Conservation (phyloP, 2,888 invertebrate genomes). For the Sceliomorpha sp. region DNA sequence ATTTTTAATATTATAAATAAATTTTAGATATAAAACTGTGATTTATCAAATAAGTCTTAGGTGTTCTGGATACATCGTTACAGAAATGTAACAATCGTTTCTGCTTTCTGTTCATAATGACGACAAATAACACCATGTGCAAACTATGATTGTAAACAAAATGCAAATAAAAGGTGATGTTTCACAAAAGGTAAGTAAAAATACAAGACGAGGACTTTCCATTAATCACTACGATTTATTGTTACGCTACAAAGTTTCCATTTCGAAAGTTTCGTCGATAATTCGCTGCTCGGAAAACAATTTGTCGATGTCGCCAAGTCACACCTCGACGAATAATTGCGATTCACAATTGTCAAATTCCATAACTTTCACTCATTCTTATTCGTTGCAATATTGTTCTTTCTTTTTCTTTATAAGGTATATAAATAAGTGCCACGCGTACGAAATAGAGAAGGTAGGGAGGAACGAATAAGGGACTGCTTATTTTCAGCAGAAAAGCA, state of each 20-base stretch:
- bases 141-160: conserved; percentile 2
- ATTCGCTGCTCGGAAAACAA: conserved; percentile 56
- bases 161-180: conserved; percentile 13
- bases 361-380: conserved; percentile 16
- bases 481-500: conserved; percentile 29
- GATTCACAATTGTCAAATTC: conserved; percentile 48
- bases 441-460: conserved; percentile 49
- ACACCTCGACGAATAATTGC: conserved; percentile 52
- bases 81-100: background rate
- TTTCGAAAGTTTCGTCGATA: conserved; percentile 56
- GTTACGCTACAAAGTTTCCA: conserved; percentile 68
- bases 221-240: conserved; percentile 75
- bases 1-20: too few relatives aligned
- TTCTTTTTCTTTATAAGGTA: conserved; percentile 33
- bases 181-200: conserved; percentile 31
- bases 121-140: too few relatives aligned
- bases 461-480: conserved; percentile 48
- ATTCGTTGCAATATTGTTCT: conserved; percentile 35
- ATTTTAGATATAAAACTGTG: too few relatives aligned
- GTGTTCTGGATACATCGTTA: too few relatives aligned
- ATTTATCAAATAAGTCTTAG: too few relatives aligned
- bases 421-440: conserved; percentile 53
- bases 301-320: conserved; percentile 55
- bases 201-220: conserved; percentile 41
- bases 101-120: conserved; percentile 6